Evolutionary conservation across 2,888 invertebrate genomes (phyloP).

Genomic region (Ceratothoa steindachneri): DNA sequence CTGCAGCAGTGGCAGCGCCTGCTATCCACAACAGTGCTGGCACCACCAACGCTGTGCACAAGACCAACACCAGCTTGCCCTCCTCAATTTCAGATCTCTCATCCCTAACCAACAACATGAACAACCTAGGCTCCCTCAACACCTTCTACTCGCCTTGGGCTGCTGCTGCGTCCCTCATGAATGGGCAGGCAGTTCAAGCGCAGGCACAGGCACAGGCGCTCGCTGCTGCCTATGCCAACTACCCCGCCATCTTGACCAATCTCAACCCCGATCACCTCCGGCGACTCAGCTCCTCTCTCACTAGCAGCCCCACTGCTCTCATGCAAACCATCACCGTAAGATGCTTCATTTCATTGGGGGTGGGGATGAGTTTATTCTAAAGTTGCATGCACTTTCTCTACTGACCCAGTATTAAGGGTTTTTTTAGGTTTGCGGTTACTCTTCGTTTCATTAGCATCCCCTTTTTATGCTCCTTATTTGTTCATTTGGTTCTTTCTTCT

Average conservation of each 20-base stretch:
- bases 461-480: too few relatives aligned
- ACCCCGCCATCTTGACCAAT: constrained; percentile 32
- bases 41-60: constrained; percentile 21
- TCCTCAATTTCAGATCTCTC: background rate
- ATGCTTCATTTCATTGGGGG: too few relatives aligned
- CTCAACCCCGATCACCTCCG: constrained; percentile 39
- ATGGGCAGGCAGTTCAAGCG: constrained; percentile 30
- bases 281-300: constrained; percentile 17
- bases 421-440: too few relatives aligned
- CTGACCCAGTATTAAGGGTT: too few relatives aligned
- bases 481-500: too few relatives aligned
- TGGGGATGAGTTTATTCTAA: too few relatives aligned
- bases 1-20: constrained; percentile 24
- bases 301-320: constrained; percentile 12
- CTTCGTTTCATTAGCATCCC: too few relatives aligned
- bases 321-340: background rate
- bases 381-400: too few relatives aligned
- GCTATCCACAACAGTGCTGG: constrained; percentile 14
- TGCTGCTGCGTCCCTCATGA: constrained; percentile 18
- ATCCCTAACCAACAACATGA: background rate
- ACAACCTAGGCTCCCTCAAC: constrained; percentile 14
- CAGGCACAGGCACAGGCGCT: constrained; percentile 15
- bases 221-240: constrained; percentile 30
- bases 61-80: constrained; percentile 1
- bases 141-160: constrained; percentile 10